A percentile compares a stretch with the other conserved stretches of the same genome.
Conservation (phyloP, 2,888 invertebrate species). For the Ochropleura plecta region DNA sequence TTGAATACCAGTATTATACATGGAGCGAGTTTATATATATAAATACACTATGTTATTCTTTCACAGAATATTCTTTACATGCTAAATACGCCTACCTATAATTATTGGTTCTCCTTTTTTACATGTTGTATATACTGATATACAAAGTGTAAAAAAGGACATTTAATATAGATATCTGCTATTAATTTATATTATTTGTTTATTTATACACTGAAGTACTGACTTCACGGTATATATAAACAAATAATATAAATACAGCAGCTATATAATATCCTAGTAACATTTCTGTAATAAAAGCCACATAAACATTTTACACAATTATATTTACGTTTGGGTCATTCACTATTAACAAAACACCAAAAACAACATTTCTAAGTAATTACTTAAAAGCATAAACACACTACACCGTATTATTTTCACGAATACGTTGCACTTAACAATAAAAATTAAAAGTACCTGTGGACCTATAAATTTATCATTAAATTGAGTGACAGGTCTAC, state of each 20-base stretch:
- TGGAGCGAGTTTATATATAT: no score
- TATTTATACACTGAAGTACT: no score
- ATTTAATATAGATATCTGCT: no score
- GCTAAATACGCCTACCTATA: no score
- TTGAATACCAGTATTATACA: no score
- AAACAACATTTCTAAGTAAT: slow-evolving; percentile 36
- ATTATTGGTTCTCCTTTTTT: no score
- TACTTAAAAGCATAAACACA: slow-evolving; percentile 52
- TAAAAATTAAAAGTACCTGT: slow-evolving; percentile 52
- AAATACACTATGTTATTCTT: no score
- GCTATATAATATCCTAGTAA: slow-evolving; percentile 14
- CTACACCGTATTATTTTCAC: slow-evolving; percentile 41
- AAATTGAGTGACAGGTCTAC: slow-evolving; percentile 53
- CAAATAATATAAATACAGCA: not conserved
- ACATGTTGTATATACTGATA: no score
- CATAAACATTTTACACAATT: slow-evolving; percentile 31
- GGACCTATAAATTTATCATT: slow-evolving; percentile 60
- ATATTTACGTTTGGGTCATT: slow-evolving; percentile 34
- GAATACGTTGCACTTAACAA: slow-evolving; percentile 47
- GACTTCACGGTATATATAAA: not conserved
- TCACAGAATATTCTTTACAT: no score
- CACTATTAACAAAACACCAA: slow-evolving; percentile 23
- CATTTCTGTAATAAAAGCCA: slow-evolving; percentile 15
- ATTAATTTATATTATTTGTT: no score
- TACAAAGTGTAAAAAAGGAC: no score